Percentiles rank a stretch among this genome's conserved stretches.
Conservation (phyloP, 2,797 vertebrate species). For the Thunnus albacares region DNA sequence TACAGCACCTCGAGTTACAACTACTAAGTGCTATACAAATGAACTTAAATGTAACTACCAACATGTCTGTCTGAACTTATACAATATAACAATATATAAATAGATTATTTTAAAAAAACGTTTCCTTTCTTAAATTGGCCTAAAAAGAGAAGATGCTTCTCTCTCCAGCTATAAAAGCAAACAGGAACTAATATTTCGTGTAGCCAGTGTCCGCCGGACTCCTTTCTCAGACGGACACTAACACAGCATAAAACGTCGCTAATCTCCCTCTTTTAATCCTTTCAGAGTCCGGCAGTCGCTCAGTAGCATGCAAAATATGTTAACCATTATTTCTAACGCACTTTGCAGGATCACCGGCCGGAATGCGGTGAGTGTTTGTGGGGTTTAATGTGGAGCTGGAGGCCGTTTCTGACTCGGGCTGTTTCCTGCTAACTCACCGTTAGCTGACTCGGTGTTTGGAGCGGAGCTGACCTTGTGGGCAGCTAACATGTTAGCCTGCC, state of each 20-base stretch:
- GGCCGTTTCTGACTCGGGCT: not conserved
- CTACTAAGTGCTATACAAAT: too few species aligned
- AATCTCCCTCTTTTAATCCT: constrained; percentile 36
- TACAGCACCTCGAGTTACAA: too few species aligned
- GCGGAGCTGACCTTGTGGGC: constrained; percentile 71
- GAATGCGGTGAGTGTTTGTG: constrained; percentile 76
- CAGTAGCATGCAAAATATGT: constrained; percentile 78
- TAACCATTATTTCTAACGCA: constrained; percentile 77
- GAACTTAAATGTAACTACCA: too few species aligned
- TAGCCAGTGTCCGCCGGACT: fast-evolving
- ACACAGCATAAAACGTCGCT: not conserved
- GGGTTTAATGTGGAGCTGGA: not conserved
- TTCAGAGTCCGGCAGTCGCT: not conserved
- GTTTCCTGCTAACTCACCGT: constrained; percentile 39
- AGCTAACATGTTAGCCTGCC: not conserved
- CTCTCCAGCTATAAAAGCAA: not conserved
- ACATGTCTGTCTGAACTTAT: too few species aligned
- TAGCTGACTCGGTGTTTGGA: constrained; percentile 18
- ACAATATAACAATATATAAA: too few species aligned
- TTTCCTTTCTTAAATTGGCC: too few species aligned
- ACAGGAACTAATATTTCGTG: constrained; percentile 25
- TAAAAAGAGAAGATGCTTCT: too few species aligned
- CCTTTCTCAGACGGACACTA: constrained; percentile 27
- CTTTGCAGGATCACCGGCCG: constrained; percentile 75
- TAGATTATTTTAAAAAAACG: too few species aligned